These are phyloP conservation scores for Platalea minor DNA, from an alignment of 2,797 vertebrate species.

Conservation along the genomic window DNA sequence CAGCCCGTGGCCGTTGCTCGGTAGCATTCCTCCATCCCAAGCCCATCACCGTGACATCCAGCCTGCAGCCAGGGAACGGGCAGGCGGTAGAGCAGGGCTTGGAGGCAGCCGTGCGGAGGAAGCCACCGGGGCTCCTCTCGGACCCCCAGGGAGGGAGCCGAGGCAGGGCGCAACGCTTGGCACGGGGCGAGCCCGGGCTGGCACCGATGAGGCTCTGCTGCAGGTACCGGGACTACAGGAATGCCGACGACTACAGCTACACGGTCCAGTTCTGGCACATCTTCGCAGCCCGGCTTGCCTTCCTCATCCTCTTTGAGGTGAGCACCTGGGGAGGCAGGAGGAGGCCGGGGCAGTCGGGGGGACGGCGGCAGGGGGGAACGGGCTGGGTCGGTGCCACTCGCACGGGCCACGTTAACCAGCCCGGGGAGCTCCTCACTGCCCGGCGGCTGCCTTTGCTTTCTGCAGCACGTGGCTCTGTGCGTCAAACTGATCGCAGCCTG, in stretches of 20 bases:
- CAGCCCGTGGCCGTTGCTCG: accelerated
- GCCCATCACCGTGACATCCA: accelerated
- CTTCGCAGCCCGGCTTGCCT: conserved; percentile 86
- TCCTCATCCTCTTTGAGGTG: conserved; percentile 94
- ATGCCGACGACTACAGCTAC: conserved; percentile 76
- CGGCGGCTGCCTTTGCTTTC: neutral
- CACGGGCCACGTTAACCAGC: accelerated
- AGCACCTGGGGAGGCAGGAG: neutral
- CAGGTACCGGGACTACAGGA: conserved; percentile 92
- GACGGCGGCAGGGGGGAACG: no score
- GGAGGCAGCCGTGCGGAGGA: accelerated
- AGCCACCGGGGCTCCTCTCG: accelerated
- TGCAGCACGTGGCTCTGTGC: conserved; percentile 88
- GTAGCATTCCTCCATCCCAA: neutral
- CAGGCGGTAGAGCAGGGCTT: accelerated
- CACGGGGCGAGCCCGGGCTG: neutral
- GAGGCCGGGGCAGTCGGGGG: neutral
- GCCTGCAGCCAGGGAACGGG: accelerated
- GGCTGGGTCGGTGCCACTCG: neutral
- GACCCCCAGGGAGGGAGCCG: accelerated
- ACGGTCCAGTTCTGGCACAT: conserved; percentile 91
- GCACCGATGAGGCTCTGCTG: accelerated
- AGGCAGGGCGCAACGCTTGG: accelerated
- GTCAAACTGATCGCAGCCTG: conserved; percentile 89
- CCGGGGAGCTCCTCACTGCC: accelerated